phyloP scores from a whole-genome alignment of 1,140 invertebrate species.

The Zaprionus taronus region DNA sequence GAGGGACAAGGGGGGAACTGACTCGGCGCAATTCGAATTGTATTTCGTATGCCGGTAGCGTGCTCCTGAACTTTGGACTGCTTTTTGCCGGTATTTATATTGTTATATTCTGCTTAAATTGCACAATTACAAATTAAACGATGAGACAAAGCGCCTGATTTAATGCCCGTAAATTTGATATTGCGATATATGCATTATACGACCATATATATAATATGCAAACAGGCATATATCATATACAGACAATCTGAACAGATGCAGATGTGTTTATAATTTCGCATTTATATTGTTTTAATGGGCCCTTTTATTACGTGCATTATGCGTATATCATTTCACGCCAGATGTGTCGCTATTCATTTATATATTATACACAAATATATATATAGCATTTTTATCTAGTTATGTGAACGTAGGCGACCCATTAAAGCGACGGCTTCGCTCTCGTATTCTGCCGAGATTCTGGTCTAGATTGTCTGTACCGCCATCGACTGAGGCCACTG shows the following conservation, averaged over 20 bases:
- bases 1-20: neutral
- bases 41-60: conserved; percentile 34
- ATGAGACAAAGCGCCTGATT: conserved; percentile 50
- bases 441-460: conserved; percentile 12
- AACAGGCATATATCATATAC: neutral
- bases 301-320: conserved; percentile 18
- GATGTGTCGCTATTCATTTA: conserved; percentile 24
- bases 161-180: conserved; percentile 48
- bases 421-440: conserved; percentile 22
- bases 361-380: conserved; percentile 7
- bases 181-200: conserved; percentile 24
- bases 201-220: neutral
- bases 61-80: conserved; percentile 45
- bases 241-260: conserved; percentile 16
- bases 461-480: conserved; percentile 21
- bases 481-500: conserved; percentile 15
- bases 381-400: conserved; percentile 9
- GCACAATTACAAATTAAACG: conserved; percentile 48
- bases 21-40: neutral
- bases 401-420: conserved; percentile 20
- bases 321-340: conserved; percentile 18
- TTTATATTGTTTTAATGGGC: conserved; percentile 38
- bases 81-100: conserved; percentile 5
- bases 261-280: conserved; percentile 18
- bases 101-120: conserved; percentile 42